Percentiles rank a stretch among this genome's conserved stretches.
Conservation (phyloP, 92 coral and sea anemone genomes). For the Parazoanthus darwini region DNA sequence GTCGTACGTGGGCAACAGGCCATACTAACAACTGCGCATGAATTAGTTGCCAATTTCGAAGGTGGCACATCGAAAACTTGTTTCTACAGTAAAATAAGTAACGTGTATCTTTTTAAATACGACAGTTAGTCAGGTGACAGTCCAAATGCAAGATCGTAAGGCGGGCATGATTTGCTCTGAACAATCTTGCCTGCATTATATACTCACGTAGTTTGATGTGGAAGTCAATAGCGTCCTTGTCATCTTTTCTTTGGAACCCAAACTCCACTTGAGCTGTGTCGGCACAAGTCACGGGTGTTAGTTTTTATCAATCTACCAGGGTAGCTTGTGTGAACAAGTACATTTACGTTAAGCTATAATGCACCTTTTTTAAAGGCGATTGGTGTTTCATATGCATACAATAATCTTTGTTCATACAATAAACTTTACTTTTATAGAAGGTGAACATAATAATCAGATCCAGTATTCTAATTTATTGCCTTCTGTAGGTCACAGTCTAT, state of each 20-base stretch:
- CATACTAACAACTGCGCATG: no score
- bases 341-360: not conserved
- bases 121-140: not conserved
- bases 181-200: not conserved
- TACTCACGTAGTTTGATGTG: conserved; percentile 88
- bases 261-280: conserved; percentile 63
- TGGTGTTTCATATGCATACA: no score
- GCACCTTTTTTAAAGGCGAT: not conserved
- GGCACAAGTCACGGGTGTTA: not conserved
- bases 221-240: conserved; percentile 56
- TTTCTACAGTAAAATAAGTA: not conserved
- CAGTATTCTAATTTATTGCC: no score
- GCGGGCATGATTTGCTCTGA: not conserved
- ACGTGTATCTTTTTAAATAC: not conserved
- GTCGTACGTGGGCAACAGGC: no score
- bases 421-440: no score
- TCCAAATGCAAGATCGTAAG: not conserved
- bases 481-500: no score
- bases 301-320: not conserved
- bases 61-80: no score
- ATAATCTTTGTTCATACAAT: no score
- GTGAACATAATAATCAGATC: no score
- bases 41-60: not conserved
- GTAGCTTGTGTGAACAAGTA: not conserved
- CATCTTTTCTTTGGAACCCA: conserved; percentile 77